Conservation (phyloP, 2,888 invertebrate genomes). For the Epirrhoe tristata region DNA sequence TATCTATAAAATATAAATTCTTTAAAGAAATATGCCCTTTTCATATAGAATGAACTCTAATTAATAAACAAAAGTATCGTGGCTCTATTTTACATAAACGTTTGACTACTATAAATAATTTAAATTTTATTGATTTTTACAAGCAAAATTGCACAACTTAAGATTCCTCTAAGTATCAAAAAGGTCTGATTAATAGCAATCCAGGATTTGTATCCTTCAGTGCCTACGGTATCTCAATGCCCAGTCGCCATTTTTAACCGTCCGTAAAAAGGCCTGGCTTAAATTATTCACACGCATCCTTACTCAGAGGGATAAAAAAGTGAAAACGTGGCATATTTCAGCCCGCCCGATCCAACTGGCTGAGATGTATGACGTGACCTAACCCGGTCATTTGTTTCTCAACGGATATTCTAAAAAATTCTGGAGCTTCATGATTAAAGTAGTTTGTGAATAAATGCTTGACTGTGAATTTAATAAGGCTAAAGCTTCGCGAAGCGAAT, state of each 20-base stretch:
- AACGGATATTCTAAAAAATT: constrained; percentile 7
- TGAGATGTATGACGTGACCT: constrained; percentile 60
- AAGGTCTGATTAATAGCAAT: constrained; percentile 17
- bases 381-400: constrained; percentile 37
- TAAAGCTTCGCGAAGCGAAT: too few species aligned
- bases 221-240: constrained; percentile 20
- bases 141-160: not conserved
- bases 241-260: constrained; percentile 56
- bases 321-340: constrained; percentile 64
- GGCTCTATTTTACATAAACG: too few species aligned
- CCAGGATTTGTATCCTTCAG: constrained; percentile 18
- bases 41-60: too few species aligned
- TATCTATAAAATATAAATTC: too few species aligned
- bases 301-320: constrained; percentile 60
- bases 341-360: constrained; percentile 20
- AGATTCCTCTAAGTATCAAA: constrained; percentile 1
- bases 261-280: constrained; percentile 57
- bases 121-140: too few species aligned
- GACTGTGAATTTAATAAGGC: too few species aligned
- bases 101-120: too few species aligned
- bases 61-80: too few species aligned
- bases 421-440: not conserved
- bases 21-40: too few species aligned
- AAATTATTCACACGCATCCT: constrained; percentile 68
- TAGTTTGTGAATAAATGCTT: too few species aligned